Percentiles rank a stretch among this genome's conserved stretches.
Conservation (phyloP, 1,140 invertebrate species). For the Micrasema longulum region DNA sequence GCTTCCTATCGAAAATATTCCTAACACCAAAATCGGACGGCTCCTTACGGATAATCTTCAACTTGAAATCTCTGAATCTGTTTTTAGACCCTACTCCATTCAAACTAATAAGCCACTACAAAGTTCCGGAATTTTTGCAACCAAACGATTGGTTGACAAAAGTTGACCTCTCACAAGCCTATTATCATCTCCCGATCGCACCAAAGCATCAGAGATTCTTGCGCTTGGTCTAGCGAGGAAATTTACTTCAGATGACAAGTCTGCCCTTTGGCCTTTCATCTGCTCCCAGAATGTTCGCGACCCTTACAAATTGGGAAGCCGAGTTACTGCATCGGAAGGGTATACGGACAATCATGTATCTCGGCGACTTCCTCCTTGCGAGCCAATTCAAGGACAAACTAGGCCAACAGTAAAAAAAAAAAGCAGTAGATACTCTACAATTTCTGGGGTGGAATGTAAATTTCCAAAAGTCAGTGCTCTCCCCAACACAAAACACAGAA, state of each 20-base stretch:
- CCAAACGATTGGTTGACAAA: conserved; percentile 47
- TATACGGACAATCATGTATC: conserved; percentile 34
- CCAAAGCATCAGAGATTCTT: not conserved
- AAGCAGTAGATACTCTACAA: conserved; percentile 36
- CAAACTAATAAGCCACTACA: conserved; percentile 53
- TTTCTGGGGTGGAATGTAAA: conserved; percentile 49
- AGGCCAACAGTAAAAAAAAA: not conserved
- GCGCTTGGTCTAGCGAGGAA: not conserved
- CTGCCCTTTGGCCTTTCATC: conserved; percentile 45
- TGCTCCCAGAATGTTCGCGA: conserved; percentile 53
- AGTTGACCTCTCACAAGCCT: conserved; percentile 51
- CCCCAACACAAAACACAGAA: conserved; percentile 24
- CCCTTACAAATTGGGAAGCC: conserved; percentile 56
- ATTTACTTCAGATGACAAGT: conserved; percentile 9
- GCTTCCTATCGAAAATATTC: conserved; percentile 58
- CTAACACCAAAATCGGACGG: conserved; percentile 52
- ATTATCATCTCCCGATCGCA: conserved; percentile 59
- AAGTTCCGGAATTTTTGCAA: conserved; percentile 56
- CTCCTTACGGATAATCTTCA: conserved; percentile 56
- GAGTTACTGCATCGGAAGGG: conserved; percentile 54
- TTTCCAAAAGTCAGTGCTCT: conserved; percentile 34
- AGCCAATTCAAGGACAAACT: conserved; percentile 44
- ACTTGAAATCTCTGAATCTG: conserved; percentile 53
- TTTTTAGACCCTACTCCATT: conserved; percentile 54
- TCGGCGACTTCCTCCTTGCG: conserved; percentile 48